Percentiles rank a stretch among this genome's conserved stretches.
These are phyloP conservation scores for Siniperca scherzeri DNA, from an alignment of 2,797 vertebrate species.

Conservation along the genomic window DNA sequence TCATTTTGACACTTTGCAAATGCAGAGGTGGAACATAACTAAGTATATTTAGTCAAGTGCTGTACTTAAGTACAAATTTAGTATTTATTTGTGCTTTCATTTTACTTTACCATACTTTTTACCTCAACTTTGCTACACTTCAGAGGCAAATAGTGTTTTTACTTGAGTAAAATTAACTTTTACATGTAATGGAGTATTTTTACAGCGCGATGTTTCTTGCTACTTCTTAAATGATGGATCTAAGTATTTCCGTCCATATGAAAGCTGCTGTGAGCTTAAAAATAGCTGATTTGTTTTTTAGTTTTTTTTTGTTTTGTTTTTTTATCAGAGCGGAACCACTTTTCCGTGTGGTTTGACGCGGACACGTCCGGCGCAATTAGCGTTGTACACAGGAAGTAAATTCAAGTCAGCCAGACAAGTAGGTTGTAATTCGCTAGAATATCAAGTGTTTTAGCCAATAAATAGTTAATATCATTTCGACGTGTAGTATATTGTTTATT, in stretches of 20 bases:
- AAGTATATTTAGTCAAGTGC: not conserved
- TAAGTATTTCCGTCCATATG: not conserved
- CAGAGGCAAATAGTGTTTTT: not conserved
- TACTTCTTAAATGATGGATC: not conserved
- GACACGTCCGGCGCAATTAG: slow-evolving; percentile 55
- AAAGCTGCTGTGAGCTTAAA: not conserved
- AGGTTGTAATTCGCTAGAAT: slow-evolving; percentile 29
- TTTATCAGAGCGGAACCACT: slow-evolving; percentile 39
- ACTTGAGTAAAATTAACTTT: not conserved
- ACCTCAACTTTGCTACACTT: not conserved
- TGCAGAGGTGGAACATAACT: not conserved
- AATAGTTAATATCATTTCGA: not conserved
- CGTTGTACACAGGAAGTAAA: slow-evolving; percentile 78
- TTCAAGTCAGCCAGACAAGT: slow-evolving; percentile 40
- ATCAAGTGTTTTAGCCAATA: slow-evolving; percentile 13
- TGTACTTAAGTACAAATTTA: not conserved
- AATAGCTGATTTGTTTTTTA: not conserved
- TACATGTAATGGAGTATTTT: not conserved
- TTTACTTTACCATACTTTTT: not conserved
- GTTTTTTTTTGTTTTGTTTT: not conserved
- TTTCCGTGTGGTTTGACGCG: not conserved
- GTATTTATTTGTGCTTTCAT: not conserved
- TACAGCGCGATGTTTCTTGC: not conserved
- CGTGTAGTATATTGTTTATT: slow-evolving; percentile 8
- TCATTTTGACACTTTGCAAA: not conserved